Percentiles rank a stretch among this genome's conserved stretches.
These are phyloP conservation scores for Narcine bancroftii DNA, from an alignment of 2,113 vertebrate genomes.

Conservation along the genomic window DNA sequence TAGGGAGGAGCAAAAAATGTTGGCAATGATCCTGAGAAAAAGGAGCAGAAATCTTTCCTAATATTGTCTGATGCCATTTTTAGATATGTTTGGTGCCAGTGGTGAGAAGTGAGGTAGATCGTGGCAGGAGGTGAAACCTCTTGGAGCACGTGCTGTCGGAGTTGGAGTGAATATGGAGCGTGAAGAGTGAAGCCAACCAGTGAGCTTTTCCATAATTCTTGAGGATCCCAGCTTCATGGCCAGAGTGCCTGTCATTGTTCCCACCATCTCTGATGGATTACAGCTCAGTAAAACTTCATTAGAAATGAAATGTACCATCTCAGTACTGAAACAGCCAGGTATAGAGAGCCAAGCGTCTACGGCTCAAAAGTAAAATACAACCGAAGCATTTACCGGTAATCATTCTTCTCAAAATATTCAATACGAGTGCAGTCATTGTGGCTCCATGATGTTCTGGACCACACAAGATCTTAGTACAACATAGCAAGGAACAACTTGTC, in stretches of 20 bases:
- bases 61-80: not conserved
- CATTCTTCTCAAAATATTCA: not conserved
- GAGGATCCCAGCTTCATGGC: not conserved
- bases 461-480: not conserved
- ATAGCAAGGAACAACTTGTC: too few relatives aligned
- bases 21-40: too few relatives aligned
- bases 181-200: not conserved
- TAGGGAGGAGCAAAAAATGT: too few relatives aligned
- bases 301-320: not conserved
- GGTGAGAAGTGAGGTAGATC: not conserved
- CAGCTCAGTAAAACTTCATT: not conserved
- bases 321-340: not conserved
- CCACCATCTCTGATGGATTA: not conserved
- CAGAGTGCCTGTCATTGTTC: not conserved
- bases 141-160: not conserved
- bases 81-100: not conserved
- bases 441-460: not conserved
- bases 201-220: not conserved
- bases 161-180: not conserved
- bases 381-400: not conserved
- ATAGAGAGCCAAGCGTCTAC: not conserved
- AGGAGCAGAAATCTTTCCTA: too few relatives aligned
- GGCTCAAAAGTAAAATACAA: not conserved
- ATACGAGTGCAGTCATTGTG: not conserved
- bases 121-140: not conserved